Evolutionary conservation across 2,888 invertebrate species (phyloP).

Genomic region (Andrena fulva): DNA sequence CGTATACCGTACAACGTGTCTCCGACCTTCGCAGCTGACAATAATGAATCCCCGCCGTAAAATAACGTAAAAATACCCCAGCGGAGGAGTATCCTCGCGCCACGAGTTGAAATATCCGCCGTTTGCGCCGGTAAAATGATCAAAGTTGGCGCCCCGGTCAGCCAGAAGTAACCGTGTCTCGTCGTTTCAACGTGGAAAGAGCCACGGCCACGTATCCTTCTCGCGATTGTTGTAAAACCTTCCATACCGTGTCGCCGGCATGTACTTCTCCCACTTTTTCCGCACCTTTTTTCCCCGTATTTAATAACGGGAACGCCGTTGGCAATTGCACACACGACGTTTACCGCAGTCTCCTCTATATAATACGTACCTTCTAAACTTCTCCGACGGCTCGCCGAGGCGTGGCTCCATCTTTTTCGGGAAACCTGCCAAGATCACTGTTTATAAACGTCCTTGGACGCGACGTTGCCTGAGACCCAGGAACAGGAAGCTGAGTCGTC

Average conservation of each 20-base stretch:
- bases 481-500: conserved; percentile 45
- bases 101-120: conserved; percentile 28
- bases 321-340: conserved; percentile 26
- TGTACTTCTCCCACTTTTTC: background rate
- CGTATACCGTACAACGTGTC: conserved; percentile 50
- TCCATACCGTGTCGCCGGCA: background rate
- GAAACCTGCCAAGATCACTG: conserved; percentile 72
- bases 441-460: conserved; percentile 68
- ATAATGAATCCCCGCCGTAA: conserved; percentile 53
- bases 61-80: conserved; percentile 37
- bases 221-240: conserved; percentile 17
- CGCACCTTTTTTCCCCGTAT: background rate
- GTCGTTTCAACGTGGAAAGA: background rate
- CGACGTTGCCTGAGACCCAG: conserved; percentile 36
- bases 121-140: background rate
- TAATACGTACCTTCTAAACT: conserved; percentile 32
- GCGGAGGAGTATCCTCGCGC: conserved; percentile 10
- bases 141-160: background rate
- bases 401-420: conserved; percentile 69
- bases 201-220: conserved; percentile 1
- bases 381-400: conserved; percentile 41
- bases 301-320: conserved; percentile 1
- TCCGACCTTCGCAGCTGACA: conserved; percentile 55
- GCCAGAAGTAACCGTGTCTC: conserved; percentile 8
- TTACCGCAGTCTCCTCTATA: conserved; percentile 31